These are phyloP conservation scores for Ecliptopera silaceata DNA, from an alignment of 2,888 invertebrate species.

Conservation along the genomic window DNA sequence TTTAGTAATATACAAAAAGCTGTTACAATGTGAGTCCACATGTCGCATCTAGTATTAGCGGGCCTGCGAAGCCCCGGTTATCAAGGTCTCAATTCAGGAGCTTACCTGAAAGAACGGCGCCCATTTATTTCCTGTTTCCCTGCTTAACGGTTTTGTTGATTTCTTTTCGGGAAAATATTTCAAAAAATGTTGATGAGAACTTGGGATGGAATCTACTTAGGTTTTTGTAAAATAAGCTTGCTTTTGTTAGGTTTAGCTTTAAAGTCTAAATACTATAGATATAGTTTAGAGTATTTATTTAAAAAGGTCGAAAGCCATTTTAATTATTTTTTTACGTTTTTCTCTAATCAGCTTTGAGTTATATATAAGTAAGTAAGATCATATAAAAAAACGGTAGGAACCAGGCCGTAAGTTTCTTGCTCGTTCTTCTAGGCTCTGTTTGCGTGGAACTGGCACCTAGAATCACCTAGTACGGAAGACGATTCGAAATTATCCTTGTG, in stretches of 20 bases:
- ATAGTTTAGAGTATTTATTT: not conserved
- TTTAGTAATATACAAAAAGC: too few relatives aligned
- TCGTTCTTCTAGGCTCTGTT: too few relatives aligned
- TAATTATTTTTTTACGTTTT: too few relatives aligned
- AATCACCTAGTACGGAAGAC: too few relatives aligned
- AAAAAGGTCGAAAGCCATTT: not conserved
- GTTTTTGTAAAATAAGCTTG: not conserved
- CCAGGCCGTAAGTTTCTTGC: too few relatives aligned
- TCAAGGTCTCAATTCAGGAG: slow-evolving; percentile 41
- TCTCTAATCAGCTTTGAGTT: too few relatives aligned
- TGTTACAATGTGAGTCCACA: too few relatives aligned
- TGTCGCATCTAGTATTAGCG: slow-evolving; percentile 13
- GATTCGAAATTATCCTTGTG: too few relatives aligned
- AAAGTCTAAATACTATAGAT: not conserved
- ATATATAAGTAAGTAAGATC: too few relatives aligned
- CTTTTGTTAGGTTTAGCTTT: not conserved
- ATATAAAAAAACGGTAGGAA: too few relatives aligned
- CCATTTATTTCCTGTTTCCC: slow-evolving; percentile 47
- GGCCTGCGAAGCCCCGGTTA: slow-evolving; percentile 32
- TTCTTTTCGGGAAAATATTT: slow-evolving; percentile 37
- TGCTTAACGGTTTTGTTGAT: slow-evolving; percentile 46
- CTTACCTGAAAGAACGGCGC: slow-evolving; percentile 48
- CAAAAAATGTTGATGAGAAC: slow-evolving; percentile 28
- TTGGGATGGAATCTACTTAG: slow-evolving; percentile 4
- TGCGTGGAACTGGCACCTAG: too few relatives aligned